Evolutionary conservation across 2,113 vertebrate species (phyloP).

Genomic region (Neopipo cinnamomea): DNA sequence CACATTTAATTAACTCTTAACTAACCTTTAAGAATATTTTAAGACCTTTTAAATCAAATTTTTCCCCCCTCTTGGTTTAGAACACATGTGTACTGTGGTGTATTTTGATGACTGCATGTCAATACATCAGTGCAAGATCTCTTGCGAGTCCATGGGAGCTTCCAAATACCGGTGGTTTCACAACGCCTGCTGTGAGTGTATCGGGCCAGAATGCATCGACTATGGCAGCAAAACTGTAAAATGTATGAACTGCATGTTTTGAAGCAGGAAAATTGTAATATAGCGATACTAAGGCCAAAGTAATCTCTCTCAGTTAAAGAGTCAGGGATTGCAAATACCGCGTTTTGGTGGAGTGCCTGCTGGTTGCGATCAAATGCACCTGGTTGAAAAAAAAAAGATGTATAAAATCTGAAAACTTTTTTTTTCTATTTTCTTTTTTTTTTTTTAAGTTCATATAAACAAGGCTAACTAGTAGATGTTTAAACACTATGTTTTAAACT

Average conservation of each 20-base stretch:
- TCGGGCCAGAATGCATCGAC: conserved; percentile 95
- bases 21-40: neutral
- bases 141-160: conserved; percentile 97
- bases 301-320: neutral
- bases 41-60: neutral
- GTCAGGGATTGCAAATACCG: neutral
- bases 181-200: conserved; percentile 98
- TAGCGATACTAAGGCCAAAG: conserved; percentile 38
- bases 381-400: conserved; percentile 35
- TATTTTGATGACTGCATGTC: conserved; percentile 99
- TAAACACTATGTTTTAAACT: neutral
- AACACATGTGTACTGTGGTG: conserved; percentile 96
- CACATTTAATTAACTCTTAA: neutral
- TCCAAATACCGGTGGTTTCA: conserved; percentile 99
- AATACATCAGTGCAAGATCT: conserved; percentile 96
- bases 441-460: neutral
- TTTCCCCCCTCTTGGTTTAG: conserved; percentile 61
- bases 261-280: conserved; percentile 44
- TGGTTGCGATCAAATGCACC: neutral
- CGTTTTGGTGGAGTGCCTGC: neutral
- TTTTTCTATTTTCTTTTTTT: no score
- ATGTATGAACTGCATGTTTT: conserved; percentile 98
- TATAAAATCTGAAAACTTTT: conserved; percentile 19
- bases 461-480: conserved; percentile 5
- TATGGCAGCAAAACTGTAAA: conserved; percentile 97